These are phyloP conservation scores for Danio tinwini DNA, from an alignment of 2,797 vertebrate species.

Conservation along the genomic window DNA sequence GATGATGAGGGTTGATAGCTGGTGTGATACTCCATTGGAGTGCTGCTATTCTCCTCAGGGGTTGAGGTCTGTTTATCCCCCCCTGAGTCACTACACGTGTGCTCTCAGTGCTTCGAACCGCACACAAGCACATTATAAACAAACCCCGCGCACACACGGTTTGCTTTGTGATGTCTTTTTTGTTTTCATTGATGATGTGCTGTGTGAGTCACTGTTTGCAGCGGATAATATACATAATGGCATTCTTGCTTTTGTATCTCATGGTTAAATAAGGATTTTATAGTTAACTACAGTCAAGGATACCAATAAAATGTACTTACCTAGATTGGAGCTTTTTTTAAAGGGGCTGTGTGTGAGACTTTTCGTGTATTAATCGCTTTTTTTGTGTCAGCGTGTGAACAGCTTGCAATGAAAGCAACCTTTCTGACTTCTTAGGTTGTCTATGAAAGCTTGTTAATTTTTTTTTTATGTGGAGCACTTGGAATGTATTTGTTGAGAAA, in stretches of 20 bases:
- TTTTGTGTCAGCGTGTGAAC: background rate
- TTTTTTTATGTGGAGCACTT: too few species aligned
- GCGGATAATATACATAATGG: background rate
- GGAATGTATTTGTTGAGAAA: too few species aligned
- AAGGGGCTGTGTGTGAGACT: background rate
- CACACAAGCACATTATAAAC: conserved; percentile 13
- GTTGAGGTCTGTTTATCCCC: conserved; percentile 27
- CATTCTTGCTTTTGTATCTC: background rate
- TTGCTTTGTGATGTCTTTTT: conserved; percentile 10
- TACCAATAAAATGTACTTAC: background rate
- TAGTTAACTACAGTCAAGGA: background rate
- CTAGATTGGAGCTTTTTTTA: background rate
- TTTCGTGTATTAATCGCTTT: background rate
- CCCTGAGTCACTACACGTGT: conserved; percentile 32
- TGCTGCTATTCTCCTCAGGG: conserved; percentile 55
- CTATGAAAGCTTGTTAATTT: too few species aligned
- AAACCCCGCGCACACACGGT: background rate
- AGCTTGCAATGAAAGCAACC: too few species aligned
- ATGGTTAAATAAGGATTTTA: background rate
- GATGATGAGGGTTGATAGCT: conserved; percentile 65
- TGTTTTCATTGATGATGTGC: conserved; percentile 18
- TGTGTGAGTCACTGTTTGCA: conserved; percentile 26
- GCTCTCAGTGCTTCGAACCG: background rate
- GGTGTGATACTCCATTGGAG: conserved; percentile 59
- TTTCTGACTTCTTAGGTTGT: too few species aligned